Evolutionary conservation across 2,888 invertebrate genomes (phyloP).

Genomic region (Stenodera caucasica): DNA sequence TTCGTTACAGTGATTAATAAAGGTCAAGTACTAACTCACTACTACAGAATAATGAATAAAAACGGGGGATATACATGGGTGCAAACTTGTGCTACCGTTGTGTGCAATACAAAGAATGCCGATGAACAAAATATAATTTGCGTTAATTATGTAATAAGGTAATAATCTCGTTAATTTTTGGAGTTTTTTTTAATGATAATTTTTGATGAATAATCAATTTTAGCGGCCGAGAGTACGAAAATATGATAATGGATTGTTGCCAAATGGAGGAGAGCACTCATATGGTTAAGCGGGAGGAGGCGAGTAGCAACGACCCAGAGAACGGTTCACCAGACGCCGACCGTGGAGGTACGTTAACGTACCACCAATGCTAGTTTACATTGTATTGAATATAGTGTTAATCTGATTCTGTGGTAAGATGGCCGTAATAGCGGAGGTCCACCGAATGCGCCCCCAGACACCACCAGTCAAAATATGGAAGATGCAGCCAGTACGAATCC

Average conservation of each 20-base stretch:
- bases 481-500: constrained; percentile 45
- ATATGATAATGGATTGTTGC: constrained; percentile 91
- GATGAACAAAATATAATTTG: constrained; percentile 98
- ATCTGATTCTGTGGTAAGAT: constrained; percentile 56
- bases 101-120: constrained; percentile 92
- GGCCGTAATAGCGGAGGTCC: constrained; percentile 62
- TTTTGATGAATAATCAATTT: constrained; percentile 31
- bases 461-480: constrained; percentile 49
- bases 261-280: constrained; percentile 83
- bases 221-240: constrained; percentile 86
- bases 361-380: constrained; percentile 52
- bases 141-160: constrained; percentile 97
- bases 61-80: constrained; percentile 96
- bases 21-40: constrained; percentile 95
- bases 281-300: constrained; percentile 82
- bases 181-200: constrained; percentile 3
- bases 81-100: constrained; percentile 95
- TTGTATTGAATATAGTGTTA: constrained; percentile 47
- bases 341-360: constrained; percentile 63
- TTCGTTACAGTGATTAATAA: constrained; percentile 84
- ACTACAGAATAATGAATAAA: constrained; percentile 95
- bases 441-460: constrained; percentile 55
- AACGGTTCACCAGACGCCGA: constrained; percentile 88
- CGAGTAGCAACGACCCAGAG: constrained; percentile 74
- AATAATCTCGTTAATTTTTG: constrained; percentile 49